Evolutionary conservation across 2,113 vertebrate genomes (phyloP).

Genomic region (Steatornis caripensis): DNA sequence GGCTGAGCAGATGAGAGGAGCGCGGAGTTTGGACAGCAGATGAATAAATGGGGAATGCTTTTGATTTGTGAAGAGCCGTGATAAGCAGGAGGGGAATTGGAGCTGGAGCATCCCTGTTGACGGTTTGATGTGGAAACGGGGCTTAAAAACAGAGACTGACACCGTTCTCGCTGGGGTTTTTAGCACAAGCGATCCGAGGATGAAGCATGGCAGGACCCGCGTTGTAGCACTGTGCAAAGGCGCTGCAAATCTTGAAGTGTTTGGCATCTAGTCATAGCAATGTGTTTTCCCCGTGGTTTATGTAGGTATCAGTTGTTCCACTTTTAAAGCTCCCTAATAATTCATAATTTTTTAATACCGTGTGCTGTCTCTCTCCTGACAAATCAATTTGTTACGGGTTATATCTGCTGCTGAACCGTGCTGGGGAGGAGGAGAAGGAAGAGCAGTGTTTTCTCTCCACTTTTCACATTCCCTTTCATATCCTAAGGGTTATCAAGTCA

Average conservation of each 20-base stretch:
- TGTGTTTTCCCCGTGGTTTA: neutral
- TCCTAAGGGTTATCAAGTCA: conserved; percentile 24
- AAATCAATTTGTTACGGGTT: conserved; percentile 19
- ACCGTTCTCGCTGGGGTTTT: neutral
- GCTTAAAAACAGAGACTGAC: neutral
- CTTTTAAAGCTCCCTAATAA: conserved; percentile 15
- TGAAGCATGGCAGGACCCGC: neutral
- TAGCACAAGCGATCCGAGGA: neutral
- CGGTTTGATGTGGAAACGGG: neutral
- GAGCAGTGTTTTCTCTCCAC: neutral
- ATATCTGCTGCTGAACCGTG: neutral
- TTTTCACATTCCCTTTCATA: neutral
- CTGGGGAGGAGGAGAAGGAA: neutral
- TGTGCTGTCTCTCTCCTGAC: neutral
- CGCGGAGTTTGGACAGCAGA: neutral
- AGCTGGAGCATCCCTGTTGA: neutral
- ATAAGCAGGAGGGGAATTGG: neutral
- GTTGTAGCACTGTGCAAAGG: neutral
- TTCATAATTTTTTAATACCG: conserved; percentile 5
- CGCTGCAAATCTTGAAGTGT: neutral
- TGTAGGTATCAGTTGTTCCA: neutral
- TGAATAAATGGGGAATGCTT: neutral
- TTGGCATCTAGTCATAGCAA: neutral
- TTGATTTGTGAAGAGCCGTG: neutral
- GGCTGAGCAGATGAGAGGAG: conserved; percentile 2